Evolutionary conservation across 2,113 vertebrate genomes (phyloP), one percentile per base, ranked within the genome.

Genomic region (Oreotragus oreotragus): DNA sequence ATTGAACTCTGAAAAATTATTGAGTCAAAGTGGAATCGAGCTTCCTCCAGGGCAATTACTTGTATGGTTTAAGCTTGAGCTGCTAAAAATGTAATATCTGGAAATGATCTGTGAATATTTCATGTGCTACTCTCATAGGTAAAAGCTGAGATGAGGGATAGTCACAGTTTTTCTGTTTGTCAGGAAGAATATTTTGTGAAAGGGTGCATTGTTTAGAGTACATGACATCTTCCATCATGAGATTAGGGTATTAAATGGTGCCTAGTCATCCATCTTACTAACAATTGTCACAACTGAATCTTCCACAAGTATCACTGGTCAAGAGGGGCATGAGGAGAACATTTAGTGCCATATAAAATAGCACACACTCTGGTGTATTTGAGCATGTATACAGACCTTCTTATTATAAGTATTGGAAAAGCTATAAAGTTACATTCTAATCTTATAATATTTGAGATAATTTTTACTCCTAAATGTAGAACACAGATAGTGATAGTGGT

Each of bases 381-480:
- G 60, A 85, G 28, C 27, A 58, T 21, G 0, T 16, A 58, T 43
- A 3, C 12, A 94, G 62, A 58, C 2, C 30, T 89, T 79, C 21
- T 28, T n/a, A n/a, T 66, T 58, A 9, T 53, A 64, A 64, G 47
- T 79, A 76, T 27, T 85, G 1, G 19, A n/a, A 96, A 95, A 93
- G 17, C 27, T 45, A 36, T 85, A 85, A 84, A 36, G 2, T 88
- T 88, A 60, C 39, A 33, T 93, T 94, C 3, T 49, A 60, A 84
- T 80, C 85, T 80, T 88, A 45, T 43, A 87, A 23, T 85, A 77
- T n/a, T 73, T 80, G 14, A 55, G 21, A 25, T 33, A 16, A 73
- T 28, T 95, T 96, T 92, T 91, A 49, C 64, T 94, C 87, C 30
- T 91, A 90, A 91, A 91, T 85, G 47, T 30, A 92, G 33, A 77